Conservation (phyloP, 92 coral and sea anemone genomes). For the Parazoanthus atlanticus region DNA sequence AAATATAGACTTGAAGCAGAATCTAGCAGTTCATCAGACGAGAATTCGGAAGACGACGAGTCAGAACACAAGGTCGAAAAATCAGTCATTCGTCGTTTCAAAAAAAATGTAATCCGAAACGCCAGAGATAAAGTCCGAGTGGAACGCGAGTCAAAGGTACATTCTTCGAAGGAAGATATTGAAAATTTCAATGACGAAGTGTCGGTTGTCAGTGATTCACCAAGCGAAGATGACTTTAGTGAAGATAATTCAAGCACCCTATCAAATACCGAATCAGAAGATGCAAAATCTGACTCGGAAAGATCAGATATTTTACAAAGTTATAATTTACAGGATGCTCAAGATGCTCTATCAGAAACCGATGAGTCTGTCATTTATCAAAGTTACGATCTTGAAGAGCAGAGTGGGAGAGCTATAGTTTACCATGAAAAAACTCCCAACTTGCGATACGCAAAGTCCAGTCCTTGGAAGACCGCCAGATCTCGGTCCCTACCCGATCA, state of each 20-base stretch:
- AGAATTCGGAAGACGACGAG: slow-evolving; percentile 7
- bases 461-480: neutral
- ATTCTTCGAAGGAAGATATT: neutral
- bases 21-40: neutral
- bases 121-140: neutral
- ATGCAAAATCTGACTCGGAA: neutral
- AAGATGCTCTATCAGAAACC: slow-evolving; percentile 1
- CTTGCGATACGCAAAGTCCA: neutral
- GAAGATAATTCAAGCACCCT: neutral
- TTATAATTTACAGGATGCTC: neutral
- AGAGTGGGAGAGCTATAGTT: slow-evolving; percentile 5
- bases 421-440: slow-evolving; percentile 7
- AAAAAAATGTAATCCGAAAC: neutral
- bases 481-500: slow-evolving; percentile 10
- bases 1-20: neutral
- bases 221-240: neutral
- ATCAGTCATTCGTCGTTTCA: neutral
- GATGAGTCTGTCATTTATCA: slow-evolving; percentile 15
- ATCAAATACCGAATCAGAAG: neutral
- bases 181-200: neutral
- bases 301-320: neutral
- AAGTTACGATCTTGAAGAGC: slow-evolving; percentile 16
- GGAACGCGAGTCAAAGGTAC: neutral
- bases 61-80: neutral
- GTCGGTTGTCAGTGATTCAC: neutral